Conservation (phyloP, 2,888 invertebrate species). For the Drosophila neutralis region DNA sequence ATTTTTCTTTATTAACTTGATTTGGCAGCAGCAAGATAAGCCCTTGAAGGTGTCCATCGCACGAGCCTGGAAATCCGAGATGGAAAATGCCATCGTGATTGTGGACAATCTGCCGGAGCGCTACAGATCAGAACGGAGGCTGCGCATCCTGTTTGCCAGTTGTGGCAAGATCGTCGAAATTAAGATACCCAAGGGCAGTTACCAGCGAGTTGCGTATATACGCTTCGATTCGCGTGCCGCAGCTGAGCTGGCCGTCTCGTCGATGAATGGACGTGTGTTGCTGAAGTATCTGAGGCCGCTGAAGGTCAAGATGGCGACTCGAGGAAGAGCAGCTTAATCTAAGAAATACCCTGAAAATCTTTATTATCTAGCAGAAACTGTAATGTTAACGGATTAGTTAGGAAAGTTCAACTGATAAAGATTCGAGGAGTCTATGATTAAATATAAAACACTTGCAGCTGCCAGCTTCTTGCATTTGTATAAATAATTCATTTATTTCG, state of each 20-base stretch:
- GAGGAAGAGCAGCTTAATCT: accelerated
- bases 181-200: slow-evolving; percentile 6
- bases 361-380: too few species aligned
- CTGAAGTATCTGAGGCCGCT: neutral
- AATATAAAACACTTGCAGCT: neutral
- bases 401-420: neutral
- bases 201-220: slow-evolving; percentile 25
- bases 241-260: slow-evolving; percentile 18
- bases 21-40: slow-evolving; percentile 5
- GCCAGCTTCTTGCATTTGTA: slow-evolving; percentile 16
- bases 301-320: neutral
- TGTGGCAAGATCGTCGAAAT: slow-evolving; percentile 26
- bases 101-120: slow-evolving; percentile 13
- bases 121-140: neutral
- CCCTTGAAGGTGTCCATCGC: slow-evolving; percentile 34
- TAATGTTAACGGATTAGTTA: too few species aligned
- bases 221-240: neutral
- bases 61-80: neutral
- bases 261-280: neutral
- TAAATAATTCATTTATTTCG: slow-evolving; percentile 48
- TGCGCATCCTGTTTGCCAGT: neutral
- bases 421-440: neutral
- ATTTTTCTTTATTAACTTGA: neutral
- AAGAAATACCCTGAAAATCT: accelerated
- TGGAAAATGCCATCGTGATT: slow-evolving; percentile 7